Percentiles rank a stretch among this genome's conserved stretches.
phyloP scores from a whole-genome alignment of 2,797 vertebrate species.

The Hozukius guyotensis region DNA sequence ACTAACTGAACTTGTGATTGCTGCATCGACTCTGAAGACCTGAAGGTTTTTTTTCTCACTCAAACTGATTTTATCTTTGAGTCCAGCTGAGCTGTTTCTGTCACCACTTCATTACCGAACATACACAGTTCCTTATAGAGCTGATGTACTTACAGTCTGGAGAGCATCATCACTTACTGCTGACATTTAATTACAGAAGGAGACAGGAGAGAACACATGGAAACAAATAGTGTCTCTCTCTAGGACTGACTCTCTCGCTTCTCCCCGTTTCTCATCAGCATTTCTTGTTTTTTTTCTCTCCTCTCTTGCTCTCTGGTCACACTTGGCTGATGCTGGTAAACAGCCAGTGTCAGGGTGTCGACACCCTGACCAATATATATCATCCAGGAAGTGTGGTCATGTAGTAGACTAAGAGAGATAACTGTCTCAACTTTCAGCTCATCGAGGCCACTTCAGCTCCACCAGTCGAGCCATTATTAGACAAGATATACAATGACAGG shows the following conservation, averaged over 20 bases:
- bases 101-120: conserved; percentile 32
- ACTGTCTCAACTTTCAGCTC: neutral
- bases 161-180: conserved; percentile 42
- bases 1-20: neutral
- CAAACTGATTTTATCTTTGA: conserved; percentile 3
- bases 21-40: neutral
- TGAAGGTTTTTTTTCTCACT: neutral
- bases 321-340: neutral
- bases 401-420: neutral
- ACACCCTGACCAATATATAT: neutral
- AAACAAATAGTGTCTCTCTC: neutral
- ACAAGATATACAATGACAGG: neutral
- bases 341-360: neutral
- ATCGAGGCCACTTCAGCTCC: neutral
- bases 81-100: neutral
- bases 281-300: neutral
- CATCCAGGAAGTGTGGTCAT: neutral
- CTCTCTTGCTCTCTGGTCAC: neutral
- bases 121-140: conserved; percentile 30
- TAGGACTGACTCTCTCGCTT: neutral
- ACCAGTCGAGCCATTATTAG: neutral
- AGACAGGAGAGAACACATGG: conserved; percentile 1
- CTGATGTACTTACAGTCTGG: conserved; percentile 28
- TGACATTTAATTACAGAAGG: conserved; percentile 58
- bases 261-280: neutral